Conservation (phyloP, 2,888 invertebrate species). For the Teinopalpus imperialis region DNA sequence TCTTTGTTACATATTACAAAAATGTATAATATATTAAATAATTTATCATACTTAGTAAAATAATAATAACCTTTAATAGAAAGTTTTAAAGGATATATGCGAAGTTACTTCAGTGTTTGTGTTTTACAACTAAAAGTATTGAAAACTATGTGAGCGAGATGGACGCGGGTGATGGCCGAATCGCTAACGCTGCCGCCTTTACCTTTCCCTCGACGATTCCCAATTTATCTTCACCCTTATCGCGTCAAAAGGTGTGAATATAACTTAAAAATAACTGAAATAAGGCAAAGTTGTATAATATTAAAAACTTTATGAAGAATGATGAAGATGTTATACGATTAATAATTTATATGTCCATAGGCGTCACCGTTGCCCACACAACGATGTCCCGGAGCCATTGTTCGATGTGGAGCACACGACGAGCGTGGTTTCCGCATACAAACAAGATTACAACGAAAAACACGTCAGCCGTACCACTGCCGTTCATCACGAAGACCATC, state of each 20-base stretch:
- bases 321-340: too few relatives aligned
- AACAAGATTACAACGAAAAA: constrained; percentile 85
- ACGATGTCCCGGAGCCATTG: constrained; percentile 83
- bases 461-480: constrained; percentile 82
- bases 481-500: constrained; percentile 86
- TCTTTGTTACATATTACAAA: too few relatives aligned
- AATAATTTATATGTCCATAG: constrained; percentile 75
- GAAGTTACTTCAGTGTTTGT: too few relatives aligned
- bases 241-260: constrained; percentile 62
- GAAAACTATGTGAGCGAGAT: constrained; percentile 49
- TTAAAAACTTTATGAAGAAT: too few relatives aligned
- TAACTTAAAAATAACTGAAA: constrained; percentile 5
- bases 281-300: too few relatives aligned
- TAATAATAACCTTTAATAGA: too few relatives aligned
- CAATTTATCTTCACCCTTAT: constrained; percentile 65
- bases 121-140: background rate
- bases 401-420: constrained; percentile 80
- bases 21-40: too few relatives aligned
- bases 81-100: too few relatives aligned
- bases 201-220: constrained; percentile 61
- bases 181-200: constrained; percentile 69
- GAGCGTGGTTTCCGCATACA: constrained; percentile 83
- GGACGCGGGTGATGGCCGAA: constrained; percentile 73
- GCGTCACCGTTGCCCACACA: constrained; percentile 92
- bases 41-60: too few relatives aligned